phyloP scores from a whole-genome alignment of 1,140 invertebrate species.

The Chionoecetes opilio region DNA sequence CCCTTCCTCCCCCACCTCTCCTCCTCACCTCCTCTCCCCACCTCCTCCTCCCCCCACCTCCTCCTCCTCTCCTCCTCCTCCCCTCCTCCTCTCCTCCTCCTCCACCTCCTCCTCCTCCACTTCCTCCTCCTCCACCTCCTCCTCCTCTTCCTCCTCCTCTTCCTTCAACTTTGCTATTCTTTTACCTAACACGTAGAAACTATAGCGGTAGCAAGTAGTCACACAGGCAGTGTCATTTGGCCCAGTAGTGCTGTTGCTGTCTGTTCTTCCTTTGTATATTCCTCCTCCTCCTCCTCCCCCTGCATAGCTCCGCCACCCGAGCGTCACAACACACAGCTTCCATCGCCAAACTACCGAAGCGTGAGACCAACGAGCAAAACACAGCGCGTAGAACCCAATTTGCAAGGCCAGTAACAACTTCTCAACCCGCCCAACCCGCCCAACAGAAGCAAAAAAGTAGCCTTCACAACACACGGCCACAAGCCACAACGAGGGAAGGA shows the following conservation, averaged over 20 bases:
- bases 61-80: background rate
- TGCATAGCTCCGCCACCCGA: too few species aligned
- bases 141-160: slow-evolving; percentile 25
- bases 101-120: background rate
- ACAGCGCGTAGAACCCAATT: background rate
- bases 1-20: background rate
- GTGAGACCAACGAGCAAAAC: background rate
- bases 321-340: background rate
- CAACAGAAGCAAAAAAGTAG: slow-evolving; percentile 71
- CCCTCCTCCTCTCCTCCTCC: background rate
- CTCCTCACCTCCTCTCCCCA: background rate
- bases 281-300: background rate
- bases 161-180: too few species aligned
- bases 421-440: background rate
- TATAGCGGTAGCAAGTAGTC: too few species aligned
- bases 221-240: too few species aligned
- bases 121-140: slow-evolving; percentile 3
- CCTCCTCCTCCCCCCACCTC: background rate
- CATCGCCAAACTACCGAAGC: background rate
- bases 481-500: slow-evolving; percentile 17
- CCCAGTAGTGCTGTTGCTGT: too few species aligned
- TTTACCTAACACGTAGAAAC: too few species aligned
- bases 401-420: background rate
- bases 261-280: too few species aligned
- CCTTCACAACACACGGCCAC: background rate